Evolutionary conservation across 2,113 vertebrate species (phyloP), one percentile per base, ranked within the genome.

Genomic region (Oreochromis aureus): DNA sequence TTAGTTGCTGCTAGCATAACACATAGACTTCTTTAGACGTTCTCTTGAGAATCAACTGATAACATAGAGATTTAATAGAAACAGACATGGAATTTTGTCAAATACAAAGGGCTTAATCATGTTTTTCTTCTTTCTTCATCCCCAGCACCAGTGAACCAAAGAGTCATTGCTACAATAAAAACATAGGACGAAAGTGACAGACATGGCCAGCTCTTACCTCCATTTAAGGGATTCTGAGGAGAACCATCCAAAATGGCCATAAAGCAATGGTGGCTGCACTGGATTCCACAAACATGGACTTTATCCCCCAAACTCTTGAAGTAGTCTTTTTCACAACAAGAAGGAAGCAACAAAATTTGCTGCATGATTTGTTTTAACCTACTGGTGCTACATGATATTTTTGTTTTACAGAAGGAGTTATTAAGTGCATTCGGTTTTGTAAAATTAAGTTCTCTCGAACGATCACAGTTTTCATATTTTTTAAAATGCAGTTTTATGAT

Each of bases 371-470:
- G 87, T 96, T 97, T 91, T 90, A 89, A 93, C 85, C 88, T 96
- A 96, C 91, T 98, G 98, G 98, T 99, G 98, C 98, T 99, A 98
- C 79, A 84, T 87, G 54, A 58, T 86, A 83, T 85, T 81, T 93
- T 88, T 91, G 71, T 92, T 89, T 87, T 87, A 82, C 84, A 95
- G 87, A 48, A 94, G 94, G 93, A 82, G 94, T 82, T 87, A 88
- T 95, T 91, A 89, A 93, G 46, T 22, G 90, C 95, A 93, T 95
- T 95, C 55, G 48, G 92, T 94, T 95, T 95, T 89, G 86, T 92
- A 93, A 84, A 85, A 81, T 95, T 91, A 92, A 88, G 91, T 92
- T 95, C 91, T 83, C 91, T 87, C 81, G 90, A 90, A 89, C 16
- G 66, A 88, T 41, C 86, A 79, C 61, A 56, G 82, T 91, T 85